Percentiles rank a stretch among this genome's conserved stretches.
Evolutionary conservation across 2,113 vertebrate species (phyloP).

Genomic region (Picathartes gymnocephalus): DNA sequence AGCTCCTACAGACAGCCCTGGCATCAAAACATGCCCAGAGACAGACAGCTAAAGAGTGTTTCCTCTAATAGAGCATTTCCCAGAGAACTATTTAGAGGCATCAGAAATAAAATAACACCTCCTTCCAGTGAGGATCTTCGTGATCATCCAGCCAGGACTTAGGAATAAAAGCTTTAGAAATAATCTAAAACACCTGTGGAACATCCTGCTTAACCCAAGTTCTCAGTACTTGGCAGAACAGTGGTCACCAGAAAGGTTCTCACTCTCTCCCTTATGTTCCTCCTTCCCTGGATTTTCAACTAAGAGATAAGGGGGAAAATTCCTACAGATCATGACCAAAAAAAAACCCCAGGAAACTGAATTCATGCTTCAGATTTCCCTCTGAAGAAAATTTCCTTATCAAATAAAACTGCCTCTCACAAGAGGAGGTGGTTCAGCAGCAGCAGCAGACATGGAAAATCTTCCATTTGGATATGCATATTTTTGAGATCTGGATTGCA

Average conservation of each 20-base stretch:
- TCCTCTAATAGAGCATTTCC: neutral
- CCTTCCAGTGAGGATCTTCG: neutral
- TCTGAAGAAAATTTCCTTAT: neutral
- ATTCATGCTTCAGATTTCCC: neutral
- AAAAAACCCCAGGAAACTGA: neutral
- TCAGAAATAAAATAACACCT: neutral
- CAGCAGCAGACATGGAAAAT: neutral
- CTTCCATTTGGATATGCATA: neutral
- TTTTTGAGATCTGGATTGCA: neutral
- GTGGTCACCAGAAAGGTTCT: neutral
- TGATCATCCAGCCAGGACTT: neutral
- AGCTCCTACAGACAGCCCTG: neutral
- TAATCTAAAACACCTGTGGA: neutral
- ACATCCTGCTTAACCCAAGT: neutral
- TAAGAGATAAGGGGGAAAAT: neutral
- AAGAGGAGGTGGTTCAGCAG: neutral
- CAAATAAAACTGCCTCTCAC: neutral
- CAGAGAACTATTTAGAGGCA: slow-evolving; percentile 3
- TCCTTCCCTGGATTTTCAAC: neutral
- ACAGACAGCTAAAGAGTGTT: neutral
- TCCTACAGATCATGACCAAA: neutral
- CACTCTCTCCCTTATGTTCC: neutral
- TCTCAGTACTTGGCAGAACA: neutral
- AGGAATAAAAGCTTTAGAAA: neutral
- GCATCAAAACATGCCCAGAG: neutral